Evolutionary conservation across 1,140 invertebrate genomes (phyloP).

Genomic region (Bombus pyrosoma): DNA sequence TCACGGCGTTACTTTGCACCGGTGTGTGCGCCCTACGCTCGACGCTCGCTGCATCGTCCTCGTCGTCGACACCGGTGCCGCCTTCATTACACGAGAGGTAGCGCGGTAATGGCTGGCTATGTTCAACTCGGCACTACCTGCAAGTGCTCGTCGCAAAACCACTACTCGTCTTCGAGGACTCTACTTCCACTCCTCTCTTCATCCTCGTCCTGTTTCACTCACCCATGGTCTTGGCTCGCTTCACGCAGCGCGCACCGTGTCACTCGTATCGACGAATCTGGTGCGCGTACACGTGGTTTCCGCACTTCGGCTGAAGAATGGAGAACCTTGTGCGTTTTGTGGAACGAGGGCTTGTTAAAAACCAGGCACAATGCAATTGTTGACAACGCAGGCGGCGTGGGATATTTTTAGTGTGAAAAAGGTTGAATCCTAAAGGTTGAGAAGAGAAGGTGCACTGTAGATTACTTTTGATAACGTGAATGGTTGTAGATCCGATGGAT

Average conservation of each 20-base stretch:
- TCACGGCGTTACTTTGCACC: slow-evolving; percentile 67
- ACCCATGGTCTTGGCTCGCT: neutral
- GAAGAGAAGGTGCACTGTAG: too few relatives aligned
- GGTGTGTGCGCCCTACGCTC: slow-evolving; percentile 47
- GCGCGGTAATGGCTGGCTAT: slow-evolving; percentile 54
- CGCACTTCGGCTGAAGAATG: too few relatives aligned
- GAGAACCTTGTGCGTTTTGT: neutral
- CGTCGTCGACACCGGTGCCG: slow-evolving; percentile 36
- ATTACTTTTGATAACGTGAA: too few relatives aligned
- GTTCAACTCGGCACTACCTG: slow-evolving; percentile 37
- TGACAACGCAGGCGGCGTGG: neutral
- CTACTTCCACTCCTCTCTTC: neutral
- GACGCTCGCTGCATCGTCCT: slow-evolving; percentile 37
- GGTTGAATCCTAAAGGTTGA: too few relatives aligned
- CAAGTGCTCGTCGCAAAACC: slow-evolving; percentile 43
- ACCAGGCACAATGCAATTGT: neutral
- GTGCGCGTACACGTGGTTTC: slow-evolving; percentile 1
- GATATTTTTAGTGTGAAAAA: too few relatives aligned
- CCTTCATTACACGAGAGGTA: slow-evolving; percentile 56
- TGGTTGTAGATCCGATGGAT: too few relatives aligned
- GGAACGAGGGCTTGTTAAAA: neutral
- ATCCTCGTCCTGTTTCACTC: neutral
- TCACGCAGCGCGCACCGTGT: neutral
- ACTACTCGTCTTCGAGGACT: slow-evolving; percentile 59
- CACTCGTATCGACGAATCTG: slow-evolving; percentile 25